Conservation (phyloP, 53 echinoderm and acorn worm species). For the Mesocentrotus franciscanus region DNA sequence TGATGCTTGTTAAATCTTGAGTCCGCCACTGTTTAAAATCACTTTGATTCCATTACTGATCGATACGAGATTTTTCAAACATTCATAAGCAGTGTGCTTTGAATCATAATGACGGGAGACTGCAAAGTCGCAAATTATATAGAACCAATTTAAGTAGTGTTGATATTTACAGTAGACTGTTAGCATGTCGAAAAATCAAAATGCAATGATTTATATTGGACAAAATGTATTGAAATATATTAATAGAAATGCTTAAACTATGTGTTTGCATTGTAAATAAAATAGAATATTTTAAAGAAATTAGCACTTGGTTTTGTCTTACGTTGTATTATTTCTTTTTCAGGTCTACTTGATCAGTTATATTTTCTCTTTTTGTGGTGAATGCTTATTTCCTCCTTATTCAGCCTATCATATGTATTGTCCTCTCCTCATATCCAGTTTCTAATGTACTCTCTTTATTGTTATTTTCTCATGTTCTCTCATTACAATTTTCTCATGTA, state of each 20-base stretch:
- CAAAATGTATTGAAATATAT: slow-evolving; percentile 5
- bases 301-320: neutral
- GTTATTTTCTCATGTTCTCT: neutral
- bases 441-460: neutral
- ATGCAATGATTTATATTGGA: slow-evolving; percentile 25
- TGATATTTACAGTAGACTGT: neutral
- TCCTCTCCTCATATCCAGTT: neutral
- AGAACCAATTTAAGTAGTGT: neutral
- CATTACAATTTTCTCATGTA: no score
- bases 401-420: no score
- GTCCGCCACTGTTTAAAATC: neutral
- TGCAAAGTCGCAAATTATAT: neutral
- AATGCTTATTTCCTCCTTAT: no score
- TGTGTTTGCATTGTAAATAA: slow-evolving; percentile 30
- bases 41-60: neutral
- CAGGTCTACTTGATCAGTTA: no score
- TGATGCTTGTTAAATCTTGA: neutral
- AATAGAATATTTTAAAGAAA: slow-evolving; percentile 60
- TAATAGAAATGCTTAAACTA: neutral
- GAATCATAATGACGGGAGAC: neutral
- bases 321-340: neutral
- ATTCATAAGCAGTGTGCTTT: neutral
- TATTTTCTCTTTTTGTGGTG: no score
- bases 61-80: neutral
- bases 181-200: neutral